Conservation (phyloP, 2,888 invertebrate species). For the Suillia variegata region DNA sequence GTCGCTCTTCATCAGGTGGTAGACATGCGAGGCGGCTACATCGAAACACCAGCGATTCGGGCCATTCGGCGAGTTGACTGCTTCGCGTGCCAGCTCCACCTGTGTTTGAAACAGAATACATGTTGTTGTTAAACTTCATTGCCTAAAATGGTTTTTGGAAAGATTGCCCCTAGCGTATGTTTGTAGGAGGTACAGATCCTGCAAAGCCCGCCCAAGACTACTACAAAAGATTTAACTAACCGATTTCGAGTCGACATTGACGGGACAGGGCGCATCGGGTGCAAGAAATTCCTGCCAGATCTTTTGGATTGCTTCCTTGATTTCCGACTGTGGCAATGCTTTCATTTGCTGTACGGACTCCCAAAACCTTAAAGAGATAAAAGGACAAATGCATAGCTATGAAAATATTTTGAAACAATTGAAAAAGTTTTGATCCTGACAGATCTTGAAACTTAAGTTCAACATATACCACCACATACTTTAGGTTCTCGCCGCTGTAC, state of each 20-base stretch:
- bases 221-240: no score
- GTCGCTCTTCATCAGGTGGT: constrained; percentile 99
- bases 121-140: no score
- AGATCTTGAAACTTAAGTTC: neutral
- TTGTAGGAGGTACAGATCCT: no score
- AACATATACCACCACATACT: constrained; percentile 72
- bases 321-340: constrained; percentile 83
- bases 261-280: constrained; percentile 91
- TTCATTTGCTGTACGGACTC: constrained; percentile 93
- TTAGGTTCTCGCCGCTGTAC: constrained; percentile 97
- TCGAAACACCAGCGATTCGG: constrained; percentile 96
- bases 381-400: neutral
- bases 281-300: constrained; percentile 95
- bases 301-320: constrained; percentile 79
- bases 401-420: neutral
- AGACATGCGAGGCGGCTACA: constrained; percentile 97
- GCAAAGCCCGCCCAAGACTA: no score
- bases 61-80: constrained; percentile 68
- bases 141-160: no score
- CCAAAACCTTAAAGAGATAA: constrained; percentile 83
- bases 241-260: constrained; percentile 95
- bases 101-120: no score
- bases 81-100: constrained; percentile 82
- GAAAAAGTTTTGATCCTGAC: neutral
- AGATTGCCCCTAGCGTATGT: no score